These are phyloP conservation scores for Bellardia bayeri DNA, from an alignment of 2,888 invertebrate genomes.

Conservation along the genomic window DNA sequence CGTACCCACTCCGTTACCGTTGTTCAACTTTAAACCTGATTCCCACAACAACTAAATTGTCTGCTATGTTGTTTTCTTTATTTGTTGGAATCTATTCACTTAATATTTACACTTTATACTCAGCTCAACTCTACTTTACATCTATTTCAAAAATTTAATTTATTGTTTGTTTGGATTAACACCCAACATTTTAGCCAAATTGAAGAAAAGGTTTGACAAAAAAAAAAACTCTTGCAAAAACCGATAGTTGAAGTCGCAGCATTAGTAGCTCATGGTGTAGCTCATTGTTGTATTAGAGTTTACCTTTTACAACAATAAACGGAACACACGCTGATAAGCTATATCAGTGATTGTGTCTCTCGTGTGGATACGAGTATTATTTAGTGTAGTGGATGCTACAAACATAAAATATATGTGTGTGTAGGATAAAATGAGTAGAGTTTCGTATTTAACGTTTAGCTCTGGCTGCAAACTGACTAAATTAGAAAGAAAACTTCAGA, in stretches of 20 bases:
- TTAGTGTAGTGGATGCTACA: slow-evolving; percentile 2
- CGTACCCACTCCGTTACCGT: background rate
- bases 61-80: slow-evolving; percentile 47
- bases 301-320: slow-evolving; percentile 54
- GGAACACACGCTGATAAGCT: slow-evolving; percentile 48
- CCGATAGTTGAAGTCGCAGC: slow-evolving; percentile 31
- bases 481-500: too few relatives aligned
- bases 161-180: slow-evolving; percentile 72
- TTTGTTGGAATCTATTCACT: slow-evolving; percentile 63
- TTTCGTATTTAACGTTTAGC: slow-evolving; percentile 3
- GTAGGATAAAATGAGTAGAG: background rate
- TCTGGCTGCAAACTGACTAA: too few relatives aligned
- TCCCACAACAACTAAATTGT: slow-evolving; percentile 56
- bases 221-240: slow-evolving; percentile 13
- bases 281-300: slow-evolving; percentile 10
- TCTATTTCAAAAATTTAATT: slow-evolving; percentile 64
- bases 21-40: slow-evolving; percentile 22
- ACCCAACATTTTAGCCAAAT: slow-evolving; percentile 55
- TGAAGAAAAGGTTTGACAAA: slow-evolving; percentile 26
- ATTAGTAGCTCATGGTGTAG: slow-evolving; percentile 15
- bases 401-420: background rate
- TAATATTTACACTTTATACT: slow-evolving; percentile 72
- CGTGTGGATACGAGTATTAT: slow-evolving; percentile 6
- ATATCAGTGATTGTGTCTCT: slow-evolving; percentile 48
- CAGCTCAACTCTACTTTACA: background rate